phyloP scores from a whole-genome alignment of 64 coral and sea anemone species.

The Dendrophyllia cribrosa region DNA sequence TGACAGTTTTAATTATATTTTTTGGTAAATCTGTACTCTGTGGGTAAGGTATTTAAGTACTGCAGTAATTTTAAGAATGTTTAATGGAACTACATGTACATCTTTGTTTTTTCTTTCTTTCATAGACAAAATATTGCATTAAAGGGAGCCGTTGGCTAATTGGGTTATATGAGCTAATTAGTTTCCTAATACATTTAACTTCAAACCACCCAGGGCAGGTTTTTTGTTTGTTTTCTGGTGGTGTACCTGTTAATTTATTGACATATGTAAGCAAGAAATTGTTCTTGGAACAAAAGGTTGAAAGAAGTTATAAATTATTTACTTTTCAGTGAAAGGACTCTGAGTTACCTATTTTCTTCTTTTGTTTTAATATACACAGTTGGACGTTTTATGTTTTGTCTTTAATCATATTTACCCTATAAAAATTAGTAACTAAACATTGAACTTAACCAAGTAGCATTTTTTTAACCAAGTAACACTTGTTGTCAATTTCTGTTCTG shows the following conservation, averaged over 20 bases:
- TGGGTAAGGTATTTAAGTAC: neutral
- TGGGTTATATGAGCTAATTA: neutral
- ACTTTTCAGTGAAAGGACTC: neutral
- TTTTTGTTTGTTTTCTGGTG: neutral
- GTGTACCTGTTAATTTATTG: neutral
- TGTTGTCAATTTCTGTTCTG: no score
- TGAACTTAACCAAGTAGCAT: no score
- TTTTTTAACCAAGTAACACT: no score
- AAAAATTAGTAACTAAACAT: no score
- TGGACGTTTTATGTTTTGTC: no score
- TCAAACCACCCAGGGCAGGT: neutral
- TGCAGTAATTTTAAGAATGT: neutral
- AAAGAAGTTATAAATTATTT: neutral
- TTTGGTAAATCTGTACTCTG: neutral
- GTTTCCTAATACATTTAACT: neutral
- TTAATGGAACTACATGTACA: no score
- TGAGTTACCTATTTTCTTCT: neutral
- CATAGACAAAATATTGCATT: neutral
- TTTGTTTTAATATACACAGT: neutral
- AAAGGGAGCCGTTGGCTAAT: neutral
- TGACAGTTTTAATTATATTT: neutral
- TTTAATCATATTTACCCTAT: no score
- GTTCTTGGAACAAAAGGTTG: conserved; percentile 5
- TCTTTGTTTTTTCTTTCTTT: neutral
- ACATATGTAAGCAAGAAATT: conserved; percentile 4